phyloP scores from a whole-genome alignment of 2,797 vertebrate species.

The Gorsachius magnificus region DNA sequence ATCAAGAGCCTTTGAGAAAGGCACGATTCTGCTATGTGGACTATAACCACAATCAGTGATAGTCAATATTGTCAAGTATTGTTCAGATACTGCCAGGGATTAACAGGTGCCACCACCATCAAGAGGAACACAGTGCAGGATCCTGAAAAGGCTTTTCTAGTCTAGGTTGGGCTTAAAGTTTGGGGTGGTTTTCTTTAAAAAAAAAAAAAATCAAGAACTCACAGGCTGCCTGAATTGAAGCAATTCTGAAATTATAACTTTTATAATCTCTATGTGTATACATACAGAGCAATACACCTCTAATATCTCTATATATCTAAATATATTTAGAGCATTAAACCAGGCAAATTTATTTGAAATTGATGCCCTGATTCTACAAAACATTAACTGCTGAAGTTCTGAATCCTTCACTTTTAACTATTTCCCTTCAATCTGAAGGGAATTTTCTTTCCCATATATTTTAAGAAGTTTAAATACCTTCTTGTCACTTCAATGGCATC shows the following conservation, averaged over 20 bases:
- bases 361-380: background rate
- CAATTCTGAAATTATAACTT: background rate
- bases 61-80: background rate
- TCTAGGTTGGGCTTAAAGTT: background rate
- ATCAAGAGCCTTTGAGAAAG: background rate
- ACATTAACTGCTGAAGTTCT: background rate
- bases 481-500: background rate
- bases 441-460: background rate
- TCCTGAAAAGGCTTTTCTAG: background rate
- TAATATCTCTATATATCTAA: background rate
- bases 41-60: background rate
- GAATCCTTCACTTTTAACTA: background rate
- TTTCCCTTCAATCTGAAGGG: background rate
- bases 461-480: background rate
- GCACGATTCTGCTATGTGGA: background rate
- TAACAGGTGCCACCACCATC: background rate
- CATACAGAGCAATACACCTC: background rate
- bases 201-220: too few relatives aligned
- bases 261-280: background rate
- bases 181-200: background rate
- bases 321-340: background rate
- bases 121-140: background rate
- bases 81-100: background rate
- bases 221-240: background rate
- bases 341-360: background rate